Base-by-base conservation (phyloP, 2,797 vertebrate genomes). In the Rhodeus uyekii region DNA sequence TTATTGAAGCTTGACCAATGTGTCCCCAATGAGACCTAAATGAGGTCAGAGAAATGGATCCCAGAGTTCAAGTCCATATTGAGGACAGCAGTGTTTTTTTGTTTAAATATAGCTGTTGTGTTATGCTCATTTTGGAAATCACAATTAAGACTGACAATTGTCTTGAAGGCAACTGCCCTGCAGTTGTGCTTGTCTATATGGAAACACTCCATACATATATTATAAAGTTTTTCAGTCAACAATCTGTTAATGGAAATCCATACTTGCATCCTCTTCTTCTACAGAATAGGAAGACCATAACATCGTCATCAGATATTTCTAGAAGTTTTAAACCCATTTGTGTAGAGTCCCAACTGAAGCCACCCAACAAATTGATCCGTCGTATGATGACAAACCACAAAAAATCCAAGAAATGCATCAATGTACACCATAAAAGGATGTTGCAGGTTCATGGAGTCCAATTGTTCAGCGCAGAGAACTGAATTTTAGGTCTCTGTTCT, bases 71-170 rank as follows among this genome's bases (percentile, higher is more conserved):
- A 58, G 39, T 83, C 77, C 46, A 42, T 9, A 32, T 71, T 46
- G 75, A 82, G 67, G 85, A 81, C 77, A 61, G 86, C 83, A 58
- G 42, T 53, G 76, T 50, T 86, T 42, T 86, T 42, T 81, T 85
- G 44, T 60, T 82, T 80, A 79, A 85, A 76, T 88, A 87, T 86
- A 85, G 86, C 83, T 81, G 84, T 76, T 75, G 36, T 42, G 53
- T 67, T 34, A 73, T 80, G 53, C 72, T 76, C 64, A 46, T 61
- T 81, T 64, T 19, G 27, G 27, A 55, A 81, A 48, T 14, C 19
- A 29, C 18, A 14, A 10, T 78, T 29, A 58, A 18, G 29, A 55
- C 18, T 18, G 24, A 60, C 38, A 67, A 42, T 53, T 44, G 36
- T 69, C 4, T 24, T 67, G 32, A 72, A 46, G 64, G 18, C 58